Percentiles rank a stretch among this genome's conserved stretches.
Conservation (phyloP, 1,140 invertebrate species). For the Drosophila triauraria region DNA sequence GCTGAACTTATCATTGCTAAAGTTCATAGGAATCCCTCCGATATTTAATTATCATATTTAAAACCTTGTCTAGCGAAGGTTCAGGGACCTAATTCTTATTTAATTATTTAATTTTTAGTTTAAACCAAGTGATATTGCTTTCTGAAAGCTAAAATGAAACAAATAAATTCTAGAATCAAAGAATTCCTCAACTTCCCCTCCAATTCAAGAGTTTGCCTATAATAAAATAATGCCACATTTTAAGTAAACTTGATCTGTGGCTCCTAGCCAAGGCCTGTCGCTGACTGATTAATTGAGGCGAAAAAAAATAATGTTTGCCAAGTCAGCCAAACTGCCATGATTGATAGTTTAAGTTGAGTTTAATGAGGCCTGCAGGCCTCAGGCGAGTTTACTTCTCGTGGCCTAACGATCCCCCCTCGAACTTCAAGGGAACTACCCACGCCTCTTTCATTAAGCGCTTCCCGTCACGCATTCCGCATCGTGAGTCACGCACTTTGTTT, state of each 20-base stretch:
- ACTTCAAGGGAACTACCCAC: not conserved
- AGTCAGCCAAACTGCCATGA: slow-evolving; percentile 49
- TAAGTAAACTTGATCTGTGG: slow-evolving; percentile 15
- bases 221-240: slow-evolving; percentile 2
- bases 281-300: slow-evolving; percentile 69
- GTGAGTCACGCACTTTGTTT: slow-evolving; percentile 36
- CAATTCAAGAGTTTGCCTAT: not conserved
- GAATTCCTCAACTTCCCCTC: not conserved
- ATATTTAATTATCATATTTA: not conserved
- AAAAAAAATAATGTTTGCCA: slow-evolving; percentile 42
- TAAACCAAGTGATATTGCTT: not conserved
- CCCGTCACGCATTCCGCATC: slow-evolving; percentile 5
- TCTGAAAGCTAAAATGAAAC: too few relatives aligned
- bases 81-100: not conserved
- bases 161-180: not conserved
- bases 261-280: slow-evolving; percentile 28
- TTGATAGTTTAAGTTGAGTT: slow-evolving; percentile 68
- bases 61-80: not conserved
- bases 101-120: too few relatives aligned
- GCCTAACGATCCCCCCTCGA: not conserved
- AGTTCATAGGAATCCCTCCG: not conserved
- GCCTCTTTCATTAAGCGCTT: slow-evolving; percentile 4
- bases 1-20: not conserved
- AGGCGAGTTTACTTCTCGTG: slow-evolving; percentile 14
- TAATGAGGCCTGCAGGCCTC: slow-evolving; percentile 55